Base-by-base conservation (phyloP, 1,140 invertebrate species). In the Eupristina koningsbergeri region DNA sequence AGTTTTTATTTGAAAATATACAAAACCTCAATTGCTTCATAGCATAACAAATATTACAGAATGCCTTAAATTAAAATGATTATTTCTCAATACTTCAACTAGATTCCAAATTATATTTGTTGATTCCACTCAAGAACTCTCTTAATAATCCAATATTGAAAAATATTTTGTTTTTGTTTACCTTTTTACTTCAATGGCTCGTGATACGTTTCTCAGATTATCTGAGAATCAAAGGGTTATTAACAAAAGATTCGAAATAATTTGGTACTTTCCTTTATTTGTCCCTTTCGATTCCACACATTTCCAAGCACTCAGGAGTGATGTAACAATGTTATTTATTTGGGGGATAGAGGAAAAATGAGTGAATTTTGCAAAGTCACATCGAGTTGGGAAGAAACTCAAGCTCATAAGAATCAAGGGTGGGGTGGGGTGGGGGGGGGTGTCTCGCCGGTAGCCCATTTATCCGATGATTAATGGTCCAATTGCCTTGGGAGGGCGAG, bases 401-500 rank as follows among this genome's bases (percentile, higher is more conserved):
- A 11, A 36, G 47, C 47, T 73, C 22, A 39, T 31, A 45, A 47
- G 64, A 80, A 80, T 69, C 41, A 26, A 39, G 76, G 26, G n/a
- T 26, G 39, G 36, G 50, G 11, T 53, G 50, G 34, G 17, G 71
- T 61, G 36, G 76, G 5, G 34, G 69, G 29, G 31, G 67, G 19
- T 17, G 31, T 7, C 39, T 29, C 61, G 39, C 6, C 9, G 31
- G 22, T 45, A 71, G 47, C 31, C 64, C 78, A 81, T 81, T 81
- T 77, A 81, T 78, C 63, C 61, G 78, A 86, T 86, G 86, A 87
- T 87, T 86, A 87, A 87, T 86, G 85, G 83, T 78, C 64, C 81
- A 83, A 82, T 85, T 71, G 84, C 67, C 79, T 77, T 79, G 34
- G 9, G 50, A 36, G 67, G 47, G 50, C n/a, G 17, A 22, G 75